Base-by-base conservation (phyloP, 2,113 vertebrate genomes). In the Barnardius zonarius region DNA sequence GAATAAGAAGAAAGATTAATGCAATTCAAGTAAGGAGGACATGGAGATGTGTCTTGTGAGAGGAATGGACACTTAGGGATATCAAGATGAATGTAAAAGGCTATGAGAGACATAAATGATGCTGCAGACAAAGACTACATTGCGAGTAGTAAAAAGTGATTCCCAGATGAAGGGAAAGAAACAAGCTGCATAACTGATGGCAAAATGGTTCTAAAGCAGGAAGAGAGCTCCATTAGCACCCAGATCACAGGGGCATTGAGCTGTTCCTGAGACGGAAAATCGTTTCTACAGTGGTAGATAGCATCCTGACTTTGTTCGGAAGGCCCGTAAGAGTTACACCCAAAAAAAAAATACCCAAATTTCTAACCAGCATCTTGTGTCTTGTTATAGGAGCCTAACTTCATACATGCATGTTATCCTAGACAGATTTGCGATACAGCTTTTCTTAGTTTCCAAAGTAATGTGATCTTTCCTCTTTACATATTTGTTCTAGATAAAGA, bases 401-500 rank as follows among this genome's bases (percentile, higher is more conserved):
- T 72, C 11, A 16, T 25, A 20, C 0, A 5, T 51, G 27, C 31
- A 3, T 41, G 11, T 66, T 69, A 20, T 48, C n/a, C 10, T 24
- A 12, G 23, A 25, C 17, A 66, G 33, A 68, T 84, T 13, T 78
- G 51, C 41, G 11, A 30, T 64, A 13, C 1, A 63, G 30, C 23
- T 86, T 12, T 69, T 83, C 30, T 76, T 43, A 10, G 20, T 73
- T 66, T 87, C 63, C 49, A 87, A n/a, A 69, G 31, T 63, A 11
- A 70, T 12, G 5, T 69, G 27, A 44, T 52, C 35, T 88, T 79
- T 64, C 16, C 66, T 69, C 14, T 91, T 87, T 57, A 43, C 15
- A 5, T 73, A 19, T 87, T 74, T 69, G 19, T 91, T 93, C 52
- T 57, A 97, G 97, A 46, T 75, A 77, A 95, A 49, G 95, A 84